A percentile compares a stretch with the other conserved stretches of the same genome.
Evolutionary conservation across 53 echinoderm and acorn worm species (phyloP).

Genomic region (Henricia sp.): DNA sequence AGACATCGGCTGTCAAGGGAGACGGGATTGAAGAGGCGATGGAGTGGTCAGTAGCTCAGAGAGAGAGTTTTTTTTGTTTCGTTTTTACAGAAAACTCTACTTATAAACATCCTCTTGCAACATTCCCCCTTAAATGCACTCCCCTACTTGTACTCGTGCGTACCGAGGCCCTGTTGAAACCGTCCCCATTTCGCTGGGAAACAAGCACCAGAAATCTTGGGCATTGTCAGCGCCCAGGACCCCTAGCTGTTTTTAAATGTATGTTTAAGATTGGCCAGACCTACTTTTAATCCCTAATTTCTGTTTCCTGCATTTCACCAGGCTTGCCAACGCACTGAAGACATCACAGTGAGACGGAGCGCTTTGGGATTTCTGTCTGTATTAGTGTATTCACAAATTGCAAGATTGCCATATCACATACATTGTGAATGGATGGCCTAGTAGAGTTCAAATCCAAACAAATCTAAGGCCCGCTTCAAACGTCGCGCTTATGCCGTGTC

Average conservation of each 20-base stretch:
- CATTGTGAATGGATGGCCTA: no score
- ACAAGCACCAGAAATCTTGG: background rate
- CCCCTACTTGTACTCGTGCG: background rate
- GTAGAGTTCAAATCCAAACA: no score
- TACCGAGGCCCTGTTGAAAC: background rate
- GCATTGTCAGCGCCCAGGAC: background rate
- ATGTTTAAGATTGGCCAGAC: background rate
- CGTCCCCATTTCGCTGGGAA: background rate
- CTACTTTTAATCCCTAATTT: background rate
- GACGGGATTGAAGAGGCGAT: slow-evolving; percentile 93
- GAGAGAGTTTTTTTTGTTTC: background rate
- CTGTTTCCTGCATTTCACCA: background rate
- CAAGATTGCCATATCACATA: background rate
- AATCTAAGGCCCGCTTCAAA: no score
- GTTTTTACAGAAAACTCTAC: background rate
- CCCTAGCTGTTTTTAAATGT: background rate
- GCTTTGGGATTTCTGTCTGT: background rate
- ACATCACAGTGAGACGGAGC: slow-evolving; percentile 23
- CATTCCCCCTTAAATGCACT: background rate
- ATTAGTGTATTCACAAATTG: background rate
- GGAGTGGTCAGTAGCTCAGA: slow-evolving; percentile 80
- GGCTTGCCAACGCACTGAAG: slow-evolving; percentile 57
- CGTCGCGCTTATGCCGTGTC: no score
- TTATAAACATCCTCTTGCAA: background rate
- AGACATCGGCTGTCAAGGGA: slow-evolving; percentile 94